phyloP scores from a whole-genome alignment of 2,888 invertebrate species.

The Lepidocyrtoides sp. region DNA sequence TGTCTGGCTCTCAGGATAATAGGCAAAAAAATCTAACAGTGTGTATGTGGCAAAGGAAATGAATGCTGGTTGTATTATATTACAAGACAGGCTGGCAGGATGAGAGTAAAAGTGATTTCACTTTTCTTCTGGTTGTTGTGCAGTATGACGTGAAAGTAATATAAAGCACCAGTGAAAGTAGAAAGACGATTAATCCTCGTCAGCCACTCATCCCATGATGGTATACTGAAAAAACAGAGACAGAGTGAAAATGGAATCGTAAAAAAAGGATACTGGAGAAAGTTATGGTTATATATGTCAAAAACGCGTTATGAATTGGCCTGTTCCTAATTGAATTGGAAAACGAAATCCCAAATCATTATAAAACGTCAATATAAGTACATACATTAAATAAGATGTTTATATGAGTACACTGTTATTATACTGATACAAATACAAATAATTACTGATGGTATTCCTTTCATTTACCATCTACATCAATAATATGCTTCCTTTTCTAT shows the following conservation, averaged over 20 bases:
- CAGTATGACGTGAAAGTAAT: conserved; percentile 50
- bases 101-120: conserved; percentile 42
- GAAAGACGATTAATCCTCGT: conserved; percentile 64
- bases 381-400: too few species aligned
- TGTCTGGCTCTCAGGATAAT: not conserved
- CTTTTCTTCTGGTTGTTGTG: conserved; percentile 31
- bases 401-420: too few species aligned
- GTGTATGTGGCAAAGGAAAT: not conserved
- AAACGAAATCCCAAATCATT: too few species aligned
- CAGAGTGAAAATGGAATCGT: not conserved
- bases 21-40: not conserved
- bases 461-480: not conserved
- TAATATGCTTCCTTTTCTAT: not conserved
- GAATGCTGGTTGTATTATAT: not conserved
- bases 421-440: too few species aligned
- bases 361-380: too few species aligned
- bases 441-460: not conserved
- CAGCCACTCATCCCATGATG: conserved; percentile 1
- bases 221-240: not conserved
- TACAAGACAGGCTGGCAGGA: not conserved
- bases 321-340: too few species aligned
- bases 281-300: not conserved
- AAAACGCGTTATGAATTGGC: too few species aligned
- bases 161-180: not conserved
- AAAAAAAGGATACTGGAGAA: not conserved